Evolutionary conservation across 2,797 vertebrate species (phyloP), one percentile per base, ranked within the genome.

Genomic region (Naso thynnoides): DNA sequence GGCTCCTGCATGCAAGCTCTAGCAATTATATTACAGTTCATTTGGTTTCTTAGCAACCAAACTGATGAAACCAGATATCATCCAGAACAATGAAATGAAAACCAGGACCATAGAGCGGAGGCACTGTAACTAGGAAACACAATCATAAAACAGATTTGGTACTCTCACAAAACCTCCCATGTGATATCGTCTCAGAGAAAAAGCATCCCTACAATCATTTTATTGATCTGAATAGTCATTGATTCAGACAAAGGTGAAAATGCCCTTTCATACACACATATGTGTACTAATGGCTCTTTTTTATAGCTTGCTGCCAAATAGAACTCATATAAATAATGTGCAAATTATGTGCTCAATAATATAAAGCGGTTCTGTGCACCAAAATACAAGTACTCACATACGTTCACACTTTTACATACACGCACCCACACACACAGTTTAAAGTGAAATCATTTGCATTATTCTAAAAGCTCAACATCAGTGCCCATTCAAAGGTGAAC

Each of bases 1-100:
- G 81, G 79, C 61, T 73, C 83, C 84, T 78, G 84, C 92, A 93
- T 93, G 92, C 90, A 89, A 86, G 83, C 87, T 62, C 80, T 76
- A 82, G 86, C 84, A 91, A 89, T 90, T 89, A 85, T 86, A 89
- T 91, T 91, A 91, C 84, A 89, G 83, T 89, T 88, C 68, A 86
- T 85, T 88, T 86, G 84, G 90, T 92, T 90, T 86, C 92, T 91
- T 88, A 91, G 91, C 91, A 93, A 93, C 91, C 86, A 85, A 90
- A 90, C 70, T 76, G 87, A 91, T 89, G 86, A 90, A 86, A 90
- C 84, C 88, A 90, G 89, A 89, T 89, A 86, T 88, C 85, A 78
- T 81, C 85, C 84, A 67, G 79, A 88, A 87, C 82, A 89, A 90
- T 81, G 80, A 89, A 89, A 93, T 88, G 79, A 90, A 91, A 88